phyloP scores from a whole-genome alignment of 53 echinoderm and acorn worm species.

The Luidia sarsii region DNA sequence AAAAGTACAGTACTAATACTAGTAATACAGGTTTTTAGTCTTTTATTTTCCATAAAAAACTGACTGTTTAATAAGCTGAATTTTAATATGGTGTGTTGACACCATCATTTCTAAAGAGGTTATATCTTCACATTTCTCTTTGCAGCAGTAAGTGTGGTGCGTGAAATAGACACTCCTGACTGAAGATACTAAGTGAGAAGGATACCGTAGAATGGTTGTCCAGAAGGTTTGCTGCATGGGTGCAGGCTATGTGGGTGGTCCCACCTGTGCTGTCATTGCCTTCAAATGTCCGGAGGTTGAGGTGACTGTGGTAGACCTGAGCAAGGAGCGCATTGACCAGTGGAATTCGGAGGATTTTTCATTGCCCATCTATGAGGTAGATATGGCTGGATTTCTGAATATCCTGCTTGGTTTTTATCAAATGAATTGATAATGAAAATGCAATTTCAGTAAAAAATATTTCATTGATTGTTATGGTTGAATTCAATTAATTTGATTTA shows the following conservation, averaged over 20 bases:
- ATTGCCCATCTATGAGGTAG: conserved; percentile 93
- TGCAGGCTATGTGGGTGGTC: conserved; percentile 96
- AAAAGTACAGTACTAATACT: too few species aligned
- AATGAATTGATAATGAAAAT: too few species aligned
- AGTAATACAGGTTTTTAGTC: not conserved
- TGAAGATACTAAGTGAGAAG: not conserved
- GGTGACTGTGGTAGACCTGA: conserved; percentile 96
- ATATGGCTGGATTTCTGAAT: too few species aligned
- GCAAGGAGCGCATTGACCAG: conserved; percentile 78
- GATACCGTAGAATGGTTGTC: conserved; percentile 31
- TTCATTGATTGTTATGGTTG: too few species aligned
- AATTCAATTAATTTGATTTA: too few species aligned
- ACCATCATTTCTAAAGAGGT: not conserved
- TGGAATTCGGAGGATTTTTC: conserved; percentile 86
- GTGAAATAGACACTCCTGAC: not conserved
- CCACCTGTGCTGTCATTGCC: conserved; percentile 90
- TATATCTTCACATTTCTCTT: not conserved
- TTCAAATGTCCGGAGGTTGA: conserved; percentile 83
- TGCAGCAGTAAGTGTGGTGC: too few species aligned
- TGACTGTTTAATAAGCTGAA: not conserved
- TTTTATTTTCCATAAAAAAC: not conserved
- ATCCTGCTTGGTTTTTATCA: too few species aligned
- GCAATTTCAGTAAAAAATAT: too few species aligned
- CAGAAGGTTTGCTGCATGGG: conserved; percentile 89
- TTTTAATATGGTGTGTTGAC: not conserved